phyloP scores from a whole-genome alignment of 1,140 invertebrate species.

The Druon quercuslanigerum region DNA sequence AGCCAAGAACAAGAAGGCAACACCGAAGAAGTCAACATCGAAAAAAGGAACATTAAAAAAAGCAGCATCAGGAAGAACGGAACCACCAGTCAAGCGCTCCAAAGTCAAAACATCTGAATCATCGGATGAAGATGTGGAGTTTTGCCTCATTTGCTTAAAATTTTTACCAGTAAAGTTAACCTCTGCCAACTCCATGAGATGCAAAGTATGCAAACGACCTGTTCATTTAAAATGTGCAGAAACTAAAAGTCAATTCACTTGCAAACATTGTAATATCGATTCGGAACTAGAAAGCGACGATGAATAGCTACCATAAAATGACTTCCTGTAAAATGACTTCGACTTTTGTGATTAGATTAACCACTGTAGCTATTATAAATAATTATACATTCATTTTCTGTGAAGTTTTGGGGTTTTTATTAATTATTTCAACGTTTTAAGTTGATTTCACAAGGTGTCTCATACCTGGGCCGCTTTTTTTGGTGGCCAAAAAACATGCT shows the following conservation, averaged over 20 bases:
- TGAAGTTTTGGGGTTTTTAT: no score
- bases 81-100: neutral
- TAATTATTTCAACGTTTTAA: no score
- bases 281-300: neutral
- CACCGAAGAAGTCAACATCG: neutral
- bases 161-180: neutral
- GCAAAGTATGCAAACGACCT: neutral
- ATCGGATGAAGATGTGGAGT: neutral
- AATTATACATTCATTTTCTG: no score
- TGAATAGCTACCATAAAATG: no score
- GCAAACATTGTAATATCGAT: neutral
- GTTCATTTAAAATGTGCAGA: neutral
- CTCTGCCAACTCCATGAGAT: neutral
- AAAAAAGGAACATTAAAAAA: neutral
- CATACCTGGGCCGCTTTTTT: no score
- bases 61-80: neutral
- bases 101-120: neutral
- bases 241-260: neutral
- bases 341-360: no score
- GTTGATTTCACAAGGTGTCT: no score
- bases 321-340: no score
- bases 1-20: neutral
- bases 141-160: neutral
- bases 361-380: no score
- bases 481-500: no score